phyloP scores from a whole-genome alignment of 2,888 invertebrate genomes.

The Hyppa rectilinea region DNA sequence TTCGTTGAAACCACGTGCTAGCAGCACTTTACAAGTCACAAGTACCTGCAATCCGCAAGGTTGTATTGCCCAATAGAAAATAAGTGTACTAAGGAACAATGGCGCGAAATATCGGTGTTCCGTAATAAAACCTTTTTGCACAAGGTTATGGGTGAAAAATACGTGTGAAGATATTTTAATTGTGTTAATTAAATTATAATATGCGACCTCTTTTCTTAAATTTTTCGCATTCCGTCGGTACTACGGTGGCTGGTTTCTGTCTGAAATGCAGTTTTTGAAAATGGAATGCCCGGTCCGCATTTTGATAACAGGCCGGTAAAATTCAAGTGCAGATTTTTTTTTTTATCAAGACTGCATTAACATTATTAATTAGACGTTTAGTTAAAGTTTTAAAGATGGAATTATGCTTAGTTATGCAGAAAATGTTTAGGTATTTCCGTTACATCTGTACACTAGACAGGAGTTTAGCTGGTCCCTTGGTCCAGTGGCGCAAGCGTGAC shows the following conservation, averaged over 20 bases:
- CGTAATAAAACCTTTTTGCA: slow-evolving; percentile 57
- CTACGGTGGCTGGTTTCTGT: slow-evolving; percentile 10
- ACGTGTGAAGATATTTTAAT: slow-evolving; percentile 58
- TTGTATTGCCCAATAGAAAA: slow-evolving; percentile 57
- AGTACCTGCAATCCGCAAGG: slow-evolving; percentile 43
- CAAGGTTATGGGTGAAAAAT: slow-evolving; percentile 62
- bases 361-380: too few species aligned
- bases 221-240: slow-evolving; percentile 19
- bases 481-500: too few species aligned
- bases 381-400: too few species aligned
- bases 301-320: background rate
- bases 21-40: slow-evolving; percentile 12
- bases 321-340: too few species aligned
- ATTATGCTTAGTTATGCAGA: too few species aligned
- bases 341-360: too few species aligned
- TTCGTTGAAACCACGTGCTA: slow-evolving; percentile 45
- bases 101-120: slow-evolving; percentile 58
- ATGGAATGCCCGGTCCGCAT: background rate
- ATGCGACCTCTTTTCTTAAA: slow-evolving; percentile 39
- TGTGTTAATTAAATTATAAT: slow-evolving; percentile 31
- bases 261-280: background rate
- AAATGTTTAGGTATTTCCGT: too few species aligned
- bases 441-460: too few species aligned
- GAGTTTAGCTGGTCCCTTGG: too few species aligned
- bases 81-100: slow-evolving; percentile 61